Conservation (phyloP, 2,113 vertebrate genomes). For the Anguilla japonica region DNA sequence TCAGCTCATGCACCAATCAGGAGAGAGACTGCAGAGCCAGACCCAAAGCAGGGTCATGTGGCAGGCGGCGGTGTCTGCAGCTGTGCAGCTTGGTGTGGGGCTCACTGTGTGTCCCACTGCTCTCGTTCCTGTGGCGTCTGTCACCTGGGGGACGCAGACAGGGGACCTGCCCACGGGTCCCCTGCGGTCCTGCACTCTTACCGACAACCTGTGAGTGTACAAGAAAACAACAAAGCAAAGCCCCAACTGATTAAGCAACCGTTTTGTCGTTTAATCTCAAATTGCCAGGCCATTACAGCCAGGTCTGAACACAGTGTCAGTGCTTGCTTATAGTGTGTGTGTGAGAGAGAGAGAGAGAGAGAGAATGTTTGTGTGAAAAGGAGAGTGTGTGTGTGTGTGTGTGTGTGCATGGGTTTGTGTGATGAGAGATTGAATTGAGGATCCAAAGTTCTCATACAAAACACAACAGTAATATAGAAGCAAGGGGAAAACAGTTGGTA, state of each 20-base stretch:
- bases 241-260: neutral
- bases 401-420: constrained; percentile 10
- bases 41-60: neutral
- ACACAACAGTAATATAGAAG: constrained; percentile 38
- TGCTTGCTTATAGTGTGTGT: neutral
- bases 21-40: neutral
- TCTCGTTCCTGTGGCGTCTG: neutral
- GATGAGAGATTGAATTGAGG: neutral
- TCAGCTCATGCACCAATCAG: constrained; percentile 50
- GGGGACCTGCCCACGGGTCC: neutral
- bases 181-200: neutral
- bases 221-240: neutral
- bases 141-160: neutral
- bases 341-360: neutral
- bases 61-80: neutral
- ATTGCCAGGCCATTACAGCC: neutral
- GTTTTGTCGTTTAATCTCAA: neutral
- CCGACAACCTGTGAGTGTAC: neutral
- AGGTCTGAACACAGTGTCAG: neutral
- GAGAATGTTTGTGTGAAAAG: neutral
- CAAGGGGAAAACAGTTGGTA: constrained; percentile 23
- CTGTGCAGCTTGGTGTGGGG: neutral
- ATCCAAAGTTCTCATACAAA: constrained; percentile 17
- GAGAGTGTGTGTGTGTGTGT: constrained; percentile 16
- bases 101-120: neutral